Evolutionary conservation across 2,888 invertebrate species (phyloP), one percentile per base, ranked within the genome.

Genomic region (Drosophila paucipuncta): DNA sequence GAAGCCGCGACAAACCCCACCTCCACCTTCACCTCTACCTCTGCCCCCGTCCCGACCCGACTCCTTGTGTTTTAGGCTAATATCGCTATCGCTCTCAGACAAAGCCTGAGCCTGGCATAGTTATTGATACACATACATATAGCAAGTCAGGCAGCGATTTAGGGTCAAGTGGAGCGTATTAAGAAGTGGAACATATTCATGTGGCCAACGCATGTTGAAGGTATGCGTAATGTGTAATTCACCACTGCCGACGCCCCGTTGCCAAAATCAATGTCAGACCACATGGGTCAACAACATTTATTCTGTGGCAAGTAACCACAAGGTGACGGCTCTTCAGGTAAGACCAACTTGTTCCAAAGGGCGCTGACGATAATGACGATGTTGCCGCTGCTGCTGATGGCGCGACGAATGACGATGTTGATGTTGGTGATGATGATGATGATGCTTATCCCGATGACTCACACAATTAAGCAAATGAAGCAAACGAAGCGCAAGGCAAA

Each of bases 401-500:
- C 22, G 43, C 4, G 22, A 7, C 13, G 13, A 22, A 47, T 47
- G 25, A 25, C 16, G 28, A 47, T 25, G 13, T 16, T 25, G 25
- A 11, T 18, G 22, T 25, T 28, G 22, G 5, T 78, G 55, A 71
- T 62, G 50, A 68, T 73, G 64, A 59, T 62, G 18, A 60, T 41
- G 31, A 61, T 70, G 53, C 30, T 49, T 53, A 53, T 53, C 79
- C 68, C 70, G 84, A 85, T 90, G 90, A 91, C 77, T 89, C 91
- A 87, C 85, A 92, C 91, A 92, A 91, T 91, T 80, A 86, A 88
- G 87, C 90, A 92, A 92, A 92, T 92, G 91, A 92, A 91, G 89
- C 78, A 87, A 86, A 73, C 69, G 73, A 72, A 79, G 64, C 52
- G 70, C 53, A 52, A 28, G 59, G 64, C 35, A 35, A 64, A 68